These are phyloP conservation scores for Jaculus jaculus DNA, from an alignment of 2,113 vertebrate species.

Conservation along the genomic window DNA sequence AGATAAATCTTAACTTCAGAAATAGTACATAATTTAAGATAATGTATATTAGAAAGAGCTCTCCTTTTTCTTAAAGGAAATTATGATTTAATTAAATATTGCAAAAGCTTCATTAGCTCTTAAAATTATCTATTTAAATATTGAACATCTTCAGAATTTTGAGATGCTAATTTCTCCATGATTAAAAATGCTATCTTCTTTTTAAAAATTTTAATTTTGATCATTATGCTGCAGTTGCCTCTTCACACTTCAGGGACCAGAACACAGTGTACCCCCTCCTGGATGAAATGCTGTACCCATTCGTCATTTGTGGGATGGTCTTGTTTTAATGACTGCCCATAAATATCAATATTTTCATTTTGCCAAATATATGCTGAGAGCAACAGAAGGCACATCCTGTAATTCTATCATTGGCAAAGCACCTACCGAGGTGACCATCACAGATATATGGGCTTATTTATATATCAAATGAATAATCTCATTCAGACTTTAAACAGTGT, in stretches of 20 bases:
- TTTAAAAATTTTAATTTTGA: constrained; percentile 67
- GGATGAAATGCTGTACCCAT: not conserved
- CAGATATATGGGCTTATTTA: constrained; percentile 5
- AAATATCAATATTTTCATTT: not conserved
- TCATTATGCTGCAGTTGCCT: constrained; percentile 16
- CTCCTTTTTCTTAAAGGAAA: constrained; percentile 70
- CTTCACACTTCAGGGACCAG: constrained; percentile 23
- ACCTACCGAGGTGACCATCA: not conserved
- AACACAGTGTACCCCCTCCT: constrained; percentile 20
- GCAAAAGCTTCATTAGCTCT: constrained; percentile 61
- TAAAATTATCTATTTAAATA: constrained; percentile 69
- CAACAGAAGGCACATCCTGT: not conserved
- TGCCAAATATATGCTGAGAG: not conserved
- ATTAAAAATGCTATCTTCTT: constrained; percentile 59
- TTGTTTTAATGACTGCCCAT: not conserved
- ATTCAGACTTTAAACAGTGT: not conserved
- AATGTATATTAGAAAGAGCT: constrained; percentile 49
- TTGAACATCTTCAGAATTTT: constrained; percentile 62
- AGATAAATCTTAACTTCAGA: constrained; percentile 49
- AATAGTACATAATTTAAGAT: constrained; percentile 52
- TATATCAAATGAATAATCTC: constrained; percentile 34
- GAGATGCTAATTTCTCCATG: constrained; percentile 63
- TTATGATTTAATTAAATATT: constrained; percentile 76
- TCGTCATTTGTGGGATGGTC: not conserved
- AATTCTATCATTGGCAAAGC: not conserved